These are phyloP conservation scores for Syngnathoides biaculeatus DNA, from an alignment of 2,113 vertebrate genomes.

Conservation along the genomic window DNA sequence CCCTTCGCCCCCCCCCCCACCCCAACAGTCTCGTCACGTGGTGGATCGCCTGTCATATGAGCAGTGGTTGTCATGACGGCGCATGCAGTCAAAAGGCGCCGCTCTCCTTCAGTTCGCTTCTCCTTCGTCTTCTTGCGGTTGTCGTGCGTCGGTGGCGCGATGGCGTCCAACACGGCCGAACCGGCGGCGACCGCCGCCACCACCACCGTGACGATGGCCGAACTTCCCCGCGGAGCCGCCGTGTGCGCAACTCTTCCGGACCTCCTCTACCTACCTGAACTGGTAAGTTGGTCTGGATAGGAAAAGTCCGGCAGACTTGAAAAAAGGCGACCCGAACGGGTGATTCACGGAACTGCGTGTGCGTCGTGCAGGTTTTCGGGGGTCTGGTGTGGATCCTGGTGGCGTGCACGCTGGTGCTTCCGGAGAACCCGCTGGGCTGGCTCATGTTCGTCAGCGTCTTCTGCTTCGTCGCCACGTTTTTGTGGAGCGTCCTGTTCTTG, in stretches of 20 bases:
- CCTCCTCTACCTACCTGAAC: slow-evolving; percentile 71
- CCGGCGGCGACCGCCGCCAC: slow-evolving; percentile 46
- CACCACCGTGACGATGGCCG: slow-evolving; percentile 32
- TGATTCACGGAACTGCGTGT: not conserved
- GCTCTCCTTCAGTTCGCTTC: no score
- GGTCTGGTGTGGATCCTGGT: slow-evolving; percentile 83
- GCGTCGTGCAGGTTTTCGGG: slow-evolving; percentile 67
- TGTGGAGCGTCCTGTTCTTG: slow-evolving; percentile 71
- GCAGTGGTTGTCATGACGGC: no score
- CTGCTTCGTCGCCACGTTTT: slow-evolving; percentile 75
- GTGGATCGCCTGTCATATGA: no score
- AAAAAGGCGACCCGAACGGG: not conserved
- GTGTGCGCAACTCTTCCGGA: slow-evolving; percentile 68
- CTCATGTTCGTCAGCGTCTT: slow-evolving; percentile 83
- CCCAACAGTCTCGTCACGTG: no score
- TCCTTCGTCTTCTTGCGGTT: not conserved
- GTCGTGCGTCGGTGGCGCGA: slow-evolving; percentile 16
- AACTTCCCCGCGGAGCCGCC: slow-evolving; percentile 57
- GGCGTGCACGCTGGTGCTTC: slow-evolving; percentile 63
- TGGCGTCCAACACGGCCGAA: slow-evolving; percentile 62
- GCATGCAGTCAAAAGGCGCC: no score
- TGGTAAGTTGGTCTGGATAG: slow-evolving; percentile 47
- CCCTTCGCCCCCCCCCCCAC: no score
- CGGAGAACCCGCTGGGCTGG: slow-evolving; percentile 73
- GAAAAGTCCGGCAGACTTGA: no score